Base-by-base conservation (phyloP, 64 coral and sea anemone species). In the Montipora sp. region DNA sequence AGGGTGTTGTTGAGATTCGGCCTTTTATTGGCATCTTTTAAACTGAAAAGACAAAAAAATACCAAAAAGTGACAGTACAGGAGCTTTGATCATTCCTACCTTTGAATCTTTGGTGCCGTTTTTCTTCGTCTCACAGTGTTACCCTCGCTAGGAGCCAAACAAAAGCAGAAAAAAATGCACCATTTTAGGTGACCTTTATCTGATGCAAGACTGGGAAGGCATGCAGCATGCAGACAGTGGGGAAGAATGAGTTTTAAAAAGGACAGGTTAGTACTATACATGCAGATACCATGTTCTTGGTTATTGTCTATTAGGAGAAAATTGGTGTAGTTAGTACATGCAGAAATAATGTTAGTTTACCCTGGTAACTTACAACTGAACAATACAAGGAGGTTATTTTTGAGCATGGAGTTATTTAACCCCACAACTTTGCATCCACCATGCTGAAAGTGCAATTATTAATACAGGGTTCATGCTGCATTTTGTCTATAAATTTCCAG, bases 61-160 rank as follows among this genome's bases (percentile, higher is more conserved):
- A 6, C 14, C 9, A 63, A 12, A 63, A 63, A 63, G 8, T 13
- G 13, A 63, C 53, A 57, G 11, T 6, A 57, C 4, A 27, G 22
- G 71, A 5, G 8, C 27, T 14, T 44, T 46, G 47, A 83, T 48
- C 13, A 88, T 77, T n/a, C 78, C 21, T 88, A 93, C 95, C 89
- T 94, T 77, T 93, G 84, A 55, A 93, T 53, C 46, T 90, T 90
- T 0, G 76, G 70, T 13, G 79, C 88, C 27, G 88, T 76, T 67
- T 98, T 98, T 82, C 95, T 98, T 73, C 85, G 92, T 78, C 92
- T 90, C n/a, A 98, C 95, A 47, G 95, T 75, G 53, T 46, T 98
- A 47, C 49, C 87, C 73, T 93, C 91, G 77, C 95, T 96, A 76
- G 87, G 86, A 89, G 80, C 93, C 93, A 94, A 94, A 94, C 93